Conservation (phyloP, 2,888 invertebrate species). For the Tridacna crocea region DNA sequence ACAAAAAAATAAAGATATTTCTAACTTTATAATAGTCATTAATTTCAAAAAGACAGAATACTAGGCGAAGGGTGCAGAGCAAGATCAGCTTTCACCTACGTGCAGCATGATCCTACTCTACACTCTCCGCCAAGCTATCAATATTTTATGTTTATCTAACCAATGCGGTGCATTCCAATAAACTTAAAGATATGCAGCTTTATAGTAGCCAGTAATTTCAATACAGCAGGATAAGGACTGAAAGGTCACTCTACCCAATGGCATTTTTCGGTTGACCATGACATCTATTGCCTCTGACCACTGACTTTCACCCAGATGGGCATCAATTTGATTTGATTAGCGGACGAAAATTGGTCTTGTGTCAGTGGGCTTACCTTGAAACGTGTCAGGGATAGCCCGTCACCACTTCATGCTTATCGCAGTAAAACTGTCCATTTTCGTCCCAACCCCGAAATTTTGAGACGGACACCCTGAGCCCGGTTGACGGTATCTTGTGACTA, state of each 20-base stretch:
- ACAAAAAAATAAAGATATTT: too few species aligned
- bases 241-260: not conserved
- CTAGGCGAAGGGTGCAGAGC: too few species aligned
- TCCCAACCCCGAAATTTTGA: not conserved
- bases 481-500: not conserved
- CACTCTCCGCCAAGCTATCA: too few species aligned
- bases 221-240: not conserved
- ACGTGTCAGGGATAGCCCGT: slow-evolving; percentile 46
- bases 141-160: too few species aligned
- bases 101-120: too few species aligned
- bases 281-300: slow-evolving; percentile 12
- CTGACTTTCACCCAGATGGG: slow-evolving; percentile 23
- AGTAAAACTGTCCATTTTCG: slow-evolving; percentile 35
- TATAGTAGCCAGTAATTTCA: not conserved
- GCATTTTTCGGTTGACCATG: slow-evolving; percentile 20
- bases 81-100: too few species aligned
- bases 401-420: slow-evolving; percentile 43
- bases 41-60: too few species aligned
- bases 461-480: not conserved
- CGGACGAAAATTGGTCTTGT: slow-evolving; percentile 39
- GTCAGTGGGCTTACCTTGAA: slow-evolving; percentile 26
- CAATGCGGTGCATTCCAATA: too few species aligned
- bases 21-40: too few species aligned
- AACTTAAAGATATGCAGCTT: not conserved
- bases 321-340: slow-evolving; percentile 25